Percentiles rank a stretch among this genome's conserved stretches.
These are phyloP conservation scores for Dolichallabes microphthalmus DNA, from an alignment of 2,113 vertebrate species.

Conservation along the genomic window DNA sequence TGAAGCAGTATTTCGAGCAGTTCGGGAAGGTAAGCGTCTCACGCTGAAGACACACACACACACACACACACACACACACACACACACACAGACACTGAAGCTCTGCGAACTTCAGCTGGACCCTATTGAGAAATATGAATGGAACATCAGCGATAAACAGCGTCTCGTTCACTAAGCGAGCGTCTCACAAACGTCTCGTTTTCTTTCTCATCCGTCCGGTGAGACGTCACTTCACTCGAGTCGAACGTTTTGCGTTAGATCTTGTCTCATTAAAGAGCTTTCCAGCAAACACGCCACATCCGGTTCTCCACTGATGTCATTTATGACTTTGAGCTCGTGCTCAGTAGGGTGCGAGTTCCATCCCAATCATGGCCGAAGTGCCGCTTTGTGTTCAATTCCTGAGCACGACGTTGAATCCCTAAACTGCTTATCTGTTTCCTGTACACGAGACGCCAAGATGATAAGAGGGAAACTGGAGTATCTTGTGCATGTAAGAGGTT, in stretches of 20 bases:
- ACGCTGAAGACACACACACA: not conserved
- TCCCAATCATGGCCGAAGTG: not conserved
- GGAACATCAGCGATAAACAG: not conserved
- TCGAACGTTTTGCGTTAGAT: not conserved
- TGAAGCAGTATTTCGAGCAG: slow-evolving; percentile 99
- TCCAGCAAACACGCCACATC: not conserved
- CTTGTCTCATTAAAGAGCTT: not conserved
- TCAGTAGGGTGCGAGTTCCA: not conserved
- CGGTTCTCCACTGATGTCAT: not conserved
- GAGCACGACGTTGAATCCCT: not conserved
- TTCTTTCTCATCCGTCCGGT: not conserved
- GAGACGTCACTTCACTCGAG: not conserved
- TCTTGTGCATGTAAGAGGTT: not conserved
- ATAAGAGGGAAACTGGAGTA: not conserved
- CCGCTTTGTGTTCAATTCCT: not conserved
- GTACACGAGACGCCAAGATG: not conserved
- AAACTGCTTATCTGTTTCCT: not conserved
- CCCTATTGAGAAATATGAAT: not conserved
- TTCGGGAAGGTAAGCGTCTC: slow-evolving; percentile 90
- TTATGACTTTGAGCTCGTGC: not conserved
- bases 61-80: slow-evolving; percentile 30
- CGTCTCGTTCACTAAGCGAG: not conserved
- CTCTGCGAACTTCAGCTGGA: not conserved
- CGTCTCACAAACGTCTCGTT: not conserved
- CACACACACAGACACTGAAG: not conserved